phyloP scores from a whole-genome alignment of 2,113 vertebrate species.

The Phrynocephalus versicolor region DNA sequence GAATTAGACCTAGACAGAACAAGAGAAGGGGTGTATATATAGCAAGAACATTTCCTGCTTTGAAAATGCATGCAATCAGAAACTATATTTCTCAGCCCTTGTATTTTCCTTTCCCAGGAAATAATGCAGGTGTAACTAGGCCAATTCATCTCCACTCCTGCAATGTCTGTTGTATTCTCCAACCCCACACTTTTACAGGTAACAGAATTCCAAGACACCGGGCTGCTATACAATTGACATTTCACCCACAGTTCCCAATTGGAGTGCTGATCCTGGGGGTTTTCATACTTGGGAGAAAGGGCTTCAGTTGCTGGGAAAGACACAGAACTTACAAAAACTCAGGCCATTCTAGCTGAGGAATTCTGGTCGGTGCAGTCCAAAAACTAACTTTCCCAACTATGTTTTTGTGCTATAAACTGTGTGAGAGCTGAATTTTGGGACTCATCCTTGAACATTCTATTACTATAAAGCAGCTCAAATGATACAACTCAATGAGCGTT shows the following conservation, averaged over 20 bases:
- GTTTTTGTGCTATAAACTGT: no score
- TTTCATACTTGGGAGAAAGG: no score
- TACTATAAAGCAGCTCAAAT: no score
- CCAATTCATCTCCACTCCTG: neutral
- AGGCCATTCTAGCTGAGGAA: no score
- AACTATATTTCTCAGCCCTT: neutral
- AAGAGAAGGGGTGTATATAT: neutral
- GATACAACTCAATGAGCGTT: no score
- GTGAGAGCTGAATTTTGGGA: no score
- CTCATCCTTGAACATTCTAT: no score
- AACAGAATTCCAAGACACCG: neutral
- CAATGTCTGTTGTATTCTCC: neutral
- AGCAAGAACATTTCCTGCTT: conserved; percentile 13
- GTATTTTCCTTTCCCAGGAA: neutral
- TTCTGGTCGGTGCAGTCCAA: no score
- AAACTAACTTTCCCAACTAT: no score
- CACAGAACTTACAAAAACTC: no score
- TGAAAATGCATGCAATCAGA: neutral
- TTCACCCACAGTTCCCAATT: neutral
- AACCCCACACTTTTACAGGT: neutral
- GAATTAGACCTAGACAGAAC: neutral
- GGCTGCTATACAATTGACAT: neutral
- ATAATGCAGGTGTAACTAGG: neutral
- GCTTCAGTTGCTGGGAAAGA: no score
- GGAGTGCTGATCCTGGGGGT: no score